Percentiles rank a stretch among this genome's conserved stretches.
Conservation (phyloP, 2,113 vertebrate genomes). For the Pteropus alecto region DNA sequence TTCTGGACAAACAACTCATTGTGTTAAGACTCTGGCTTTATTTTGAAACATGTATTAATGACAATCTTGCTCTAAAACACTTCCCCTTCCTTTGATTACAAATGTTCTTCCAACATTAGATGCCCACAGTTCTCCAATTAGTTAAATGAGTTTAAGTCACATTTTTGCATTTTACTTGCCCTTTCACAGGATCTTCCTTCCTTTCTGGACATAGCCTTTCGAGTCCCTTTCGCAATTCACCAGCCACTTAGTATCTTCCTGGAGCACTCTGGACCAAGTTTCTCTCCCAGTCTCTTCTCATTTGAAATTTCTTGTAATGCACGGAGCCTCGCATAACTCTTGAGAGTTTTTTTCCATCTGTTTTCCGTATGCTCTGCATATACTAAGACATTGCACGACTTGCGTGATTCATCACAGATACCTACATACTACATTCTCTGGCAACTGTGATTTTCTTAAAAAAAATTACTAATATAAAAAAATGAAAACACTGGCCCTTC, state of each 20-base stretch:
- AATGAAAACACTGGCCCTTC: background rate
- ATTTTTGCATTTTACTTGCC: background rate
- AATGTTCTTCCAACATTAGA: background rate
- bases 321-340: background rate
- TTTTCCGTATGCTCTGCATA: background rate
- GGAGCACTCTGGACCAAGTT: background rate
- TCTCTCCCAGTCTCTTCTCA: background rate
- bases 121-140: background rate
- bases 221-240: background rate
- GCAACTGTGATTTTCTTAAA: background rate
- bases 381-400: background rate
- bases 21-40: background rate
- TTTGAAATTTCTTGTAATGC: background rate
- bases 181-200: background rate
- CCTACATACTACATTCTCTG: background rate
- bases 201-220: background rate
- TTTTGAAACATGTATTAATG: background rate
- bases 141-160: background rate
- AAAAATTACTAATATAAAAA: background rate
- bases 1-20: background rate
- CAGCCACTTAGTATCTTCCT: background rate
- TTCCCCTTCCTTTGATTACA: background rate
- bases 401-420: background rate
- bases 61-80: background rate
- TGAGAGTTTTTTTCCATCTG: background rate